Evolutionary conservation across 2,888 invertebrate species (phyloP).

Genomic region (Subacronicta megacephala): DNA sequence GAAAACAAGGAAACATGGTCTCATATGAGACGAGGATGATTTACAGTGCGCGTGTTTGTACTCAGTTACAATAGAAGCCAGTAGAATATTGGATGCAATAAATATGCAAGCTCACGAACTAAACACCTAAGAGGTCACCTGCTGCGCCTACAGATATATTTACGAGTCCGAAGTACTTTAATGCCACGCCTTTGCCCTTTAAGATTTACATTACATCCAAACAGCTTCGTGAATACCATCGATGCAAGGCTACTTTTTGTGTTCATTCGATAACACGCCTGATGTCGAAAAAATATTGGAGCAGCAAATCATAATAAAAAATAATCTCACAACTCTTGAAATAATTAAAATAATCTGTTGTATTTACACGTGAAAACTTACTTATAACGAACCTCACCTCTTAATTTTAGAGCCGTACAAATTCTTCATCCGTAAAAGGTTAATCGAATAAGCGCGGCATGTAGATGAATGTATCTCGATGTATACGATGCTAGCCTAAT

Average conservation of each 20-base stretch:
- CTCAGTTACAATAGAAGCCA: conserved; percentile 61
- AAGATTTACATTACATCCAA: conserved; percentile 80
- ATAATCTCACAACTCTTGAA: conserved; percentile 12
- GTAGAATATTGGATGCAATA: conserved; percentile 69
- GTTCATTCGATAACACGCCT: conserved; percentile 47
- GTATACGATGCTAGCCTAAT: conserved; percentile 65
- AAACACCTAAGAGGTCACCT: conserved; percentile 85
- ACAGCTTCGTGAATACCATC: conserved; percentile 74
- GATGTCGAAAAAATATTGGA: conserved; percentile 34
- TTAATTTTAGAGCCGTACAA: conserved; percentile 57
- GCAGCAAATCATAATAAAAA: conserved; percentile 15
- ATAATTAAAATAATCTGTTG: conserved; percentile 33
- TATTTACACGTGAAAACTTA: conserved; percentile 19
- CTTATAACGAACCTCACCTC: conserved; percentile 6
- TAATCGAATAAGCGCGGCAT: conserved; percentile 60
- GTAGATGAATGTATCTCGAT: conserved; percentile 60
- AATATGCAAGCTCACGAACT: conserved; percentile 80
- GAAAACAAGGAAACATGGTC: conserved; percentile 47
- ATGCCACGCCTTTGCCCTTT: conserved; percentile 85
- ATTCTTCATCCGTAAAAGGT: conserved; percentile 61
- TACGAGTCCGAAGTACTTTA: conserved; percentile 73
- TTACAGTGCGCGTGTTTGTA: conserved; percentile 59
- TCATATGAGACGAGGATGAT: conserved; percentile 57
- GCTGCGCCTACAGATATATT: conserved; percentile 85
- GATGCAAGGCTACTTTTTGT: conserved; percentile 69